phyloP scores from a whole-genome alignment of 1,140 invertebrate genomes.

The Drosophila nigromelanica region DNA sequence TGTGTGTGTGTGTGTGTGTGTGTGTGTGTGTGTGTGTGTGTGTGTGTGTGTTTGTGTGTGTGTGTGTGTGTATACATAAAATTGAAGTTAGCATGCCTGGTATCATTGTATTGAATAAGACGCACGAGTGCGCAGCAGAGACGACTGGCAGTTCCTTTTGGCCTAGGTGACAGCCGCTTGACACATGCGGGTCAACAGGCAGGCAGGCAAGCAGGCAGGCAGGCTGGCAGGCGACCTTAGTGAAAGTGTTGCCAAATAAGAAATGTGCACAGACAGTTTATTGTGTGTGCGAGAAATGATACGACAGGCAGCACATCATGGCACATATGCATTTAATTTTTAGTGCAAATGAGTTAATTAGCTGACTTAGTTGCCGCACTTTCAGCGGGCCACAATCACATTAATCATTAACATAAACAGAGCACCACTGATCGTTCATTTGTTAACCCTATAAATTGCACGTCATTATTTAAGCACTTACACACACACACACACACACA shows the following conservation, averaged over 20 bases:
- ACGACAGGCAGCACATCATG: neutral
- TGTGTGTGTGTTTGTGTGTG: too few relatives aligned
- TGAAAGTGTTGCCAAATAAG: slow-evolving; percentile 48
- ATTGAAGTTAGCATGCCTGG: too few relatives aligned
- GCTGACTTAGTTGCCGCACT: slow-evolving; percentile 66
- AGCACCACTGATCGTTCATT: slow-evolving; percentile 22
- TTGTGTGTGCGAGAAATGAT: slow-evolving; percentile 1
- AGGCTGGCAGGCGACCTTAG: slow-evolving; percentile 24
- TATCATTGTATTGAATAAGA: slow-evolving; percentile 58
- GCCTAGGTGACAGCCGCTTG: slow-evolving; percentile 64
- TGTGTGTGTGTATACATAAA: neutral
- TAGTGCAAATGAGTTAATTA: slow-evolving; percentile 74
- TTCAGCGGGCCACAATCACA: slow-evolving; percentile 53
- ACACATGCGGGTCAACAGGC: slow-evolving; percentile 62
- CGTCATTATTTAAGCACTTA: slow-evolving; percentile 39
- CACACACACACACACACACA: slow-evolving; percentile 6
- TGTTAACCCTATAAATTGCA: slow-evolving; percentile 49
- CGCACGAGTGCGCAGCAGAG: slow-evolving; percentile 62
- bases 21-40: too few relatives aligned
- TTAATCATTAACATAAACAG: slow-evolving; percentile 56
- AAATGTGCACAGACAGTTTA: slow-evolving; percentile 32
- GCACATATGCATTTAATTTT: slow-evolving; percentile 40
- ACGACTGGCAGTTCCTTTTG: slow-evolving; percentile 29
- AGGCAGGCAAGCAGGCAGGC: neutral
- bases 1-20: too few relatives aligned